These are phyloP conservation scores for Labeo rohita DNA, from an alignment of 2,113 vertebrate genomes.

Conservation along the genomic window DNA sequence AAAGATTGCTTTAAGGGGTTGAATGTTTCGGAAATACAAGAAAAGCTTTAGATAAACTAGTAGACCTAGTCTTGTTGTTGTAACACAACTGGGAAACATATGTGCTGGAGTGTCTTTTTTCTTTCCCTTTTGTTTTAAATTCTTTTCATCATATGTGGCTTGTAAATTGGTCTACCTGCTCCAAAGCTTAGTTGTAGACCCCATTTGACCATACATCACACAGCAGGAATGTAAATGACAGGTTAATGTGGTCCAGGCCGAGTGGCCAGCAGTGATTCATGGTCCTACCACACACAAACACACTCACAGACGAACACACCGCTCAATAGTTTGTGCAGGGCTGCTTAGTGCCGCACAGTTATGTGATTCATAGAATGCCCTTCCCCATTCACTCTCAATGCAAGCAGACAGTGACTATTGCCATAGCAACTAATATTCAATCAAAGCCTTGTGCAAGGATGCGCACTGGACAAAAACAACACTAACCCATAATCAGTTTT, in stretches of 20 bases:
- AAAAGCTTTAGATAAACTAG: not conserved
- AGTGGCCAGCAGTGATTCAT: constrained; percentile 39
- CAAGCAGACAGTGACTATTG: constrained; percentile 5
- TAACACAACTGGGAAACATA: constrained; percentile 29
- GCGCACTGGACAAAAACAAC: not conserved
- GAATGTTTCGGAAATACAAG: not conserved
- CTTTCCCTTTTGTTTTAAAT: not conserved
- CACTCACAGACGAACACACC: constrained; percentile 26
- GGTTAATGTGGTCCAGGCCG: constrained; percentile 37
- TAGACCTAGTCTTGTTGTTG: not conserved
- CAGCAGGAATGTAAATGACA: constrained; percentile 42
- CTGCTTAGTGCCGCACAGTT: constrained; percentile 14
- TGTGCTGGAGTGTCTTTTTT: constrained; percentile 1
- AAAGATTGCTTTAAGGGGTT: not conserved
- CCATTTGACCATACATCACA: constrained; percentile 34
- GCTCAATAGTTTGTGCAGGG: constrained; percentile 7
- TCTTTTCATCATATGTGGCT: constrained; percentile 23
- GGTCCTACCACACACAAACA: constrained; percentile 10
- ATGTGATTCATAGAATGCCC: constrained; percentile 33
- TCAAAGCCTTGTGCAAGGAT: constrained; percentile 14
- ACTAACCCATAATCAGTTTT: not conserved
- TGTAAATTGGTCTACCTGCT: constrained; percentile 19
- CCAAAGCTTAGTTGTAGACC: not conserved
- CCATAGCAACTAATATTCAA: constrained; percentile 19
- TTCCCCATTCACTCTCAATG: constrained; percentile 28